These are phyloP conservation scores for Chlorocebus sabaeus DNA, from an alignment of 2,113 vertebrate genomes.

Conservation along the genomic window DNA sequence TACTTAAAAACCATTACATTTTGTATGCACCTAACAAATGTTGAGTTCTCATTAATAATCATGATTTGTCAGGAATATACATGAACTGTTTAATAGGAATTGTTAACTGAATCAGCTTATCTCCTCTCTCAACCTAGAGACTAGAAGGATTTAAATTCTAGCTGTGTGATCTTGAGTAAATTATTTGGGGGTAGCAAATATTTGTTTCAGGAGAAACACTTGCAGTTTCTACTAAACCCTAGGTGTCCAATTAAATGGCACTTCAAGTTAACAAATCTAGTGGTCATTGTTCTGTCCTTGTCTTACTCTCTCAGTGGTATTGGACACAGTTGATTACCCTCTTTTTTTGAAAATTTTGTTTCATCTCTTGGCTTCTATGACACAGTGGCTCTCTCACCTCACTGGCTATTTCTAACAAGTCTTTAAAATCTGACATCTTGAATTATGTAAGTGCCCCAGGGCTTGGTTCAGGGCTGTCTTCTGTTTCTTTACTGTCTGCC, in stretches of 20 bases:
- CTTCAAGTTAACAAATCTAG: background rate
- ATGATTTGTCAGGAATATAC: background rate
- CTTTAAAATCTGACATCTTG: background rate
- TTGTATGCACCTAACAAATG: background rate
- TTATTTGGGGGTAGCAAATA: background rate
- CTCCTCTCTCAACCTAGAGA: background rate
- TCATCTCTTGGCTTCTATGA: background rate
- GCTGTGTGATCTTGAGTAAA: background rate
- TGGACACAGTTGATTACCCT: background rate
- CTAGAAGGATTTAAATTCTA: background rate
- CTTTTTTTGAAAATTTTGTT: background rate
- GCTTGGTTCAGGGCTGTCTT: background rate
- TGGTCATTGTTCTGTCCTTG: background rate
- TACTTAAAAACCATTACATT: slow-evolving; percentile 10
- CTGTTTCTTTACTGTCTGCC: background rate
- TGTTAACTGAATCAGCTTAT: slow-evolving; percentile 1
- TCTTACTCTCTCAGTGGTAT: background rate
- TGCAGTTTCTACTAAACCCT: background rate
- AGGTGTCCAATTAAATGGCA: background rate
- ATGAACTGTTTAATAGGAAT: slow-evolving; percentile 27
- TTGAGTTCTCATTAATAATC: slow-evolving; percentile 12
- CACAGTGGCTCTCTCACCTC: background rate
- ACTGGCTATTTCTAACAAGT: background rate
- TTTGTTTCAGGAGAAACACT: background rate
- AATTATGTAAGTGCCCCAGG: background rate